These are phyloP conservation scores for Strix uralensis DNA, from an alignment of 2,113 vertebrate genomes.

Conservation along the genomic window DNA sequence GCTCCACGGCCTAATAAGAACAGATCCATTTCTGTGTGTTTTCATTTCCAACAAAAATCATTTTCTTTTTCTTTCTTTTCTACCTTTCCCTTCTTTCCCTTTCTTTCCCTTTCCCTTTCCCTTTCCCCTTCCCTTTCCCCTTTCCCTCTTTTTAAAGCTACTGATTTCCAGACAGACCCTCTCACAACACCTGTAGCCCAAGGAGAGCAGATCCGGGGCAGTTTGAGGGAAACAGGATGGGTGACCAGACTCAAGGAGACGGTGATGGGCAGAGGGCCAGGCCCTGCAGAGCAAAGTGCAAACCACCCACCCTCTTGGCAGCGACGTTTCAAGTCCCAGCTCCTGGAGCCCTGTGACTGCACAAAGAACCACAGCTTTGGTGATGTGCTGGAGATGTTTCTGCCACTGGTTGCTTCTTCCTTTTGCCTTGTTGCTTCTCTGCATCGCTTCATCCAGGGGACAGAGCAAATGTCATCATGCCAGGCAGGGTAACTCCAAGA, in stretches of 20 bases:
- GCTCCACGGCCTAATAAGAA: not conserved
- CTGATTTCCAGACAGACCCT: not conserved
- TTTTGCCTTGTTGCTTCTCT: not conserved
- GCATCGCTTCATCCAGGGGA: not conserved
- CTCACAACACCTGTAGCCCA: not conserved
- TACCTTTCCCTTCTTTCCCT: not conserved
- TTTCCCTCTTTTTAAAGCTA: not conserved
- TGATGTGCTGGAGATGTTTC: not conserved
- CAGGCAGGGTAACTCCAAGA: not conserved
- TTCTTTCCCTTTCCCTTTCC: not conserved
- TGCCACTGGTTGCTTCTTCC: not conserved
- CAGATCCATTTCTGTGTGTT: not conserved
- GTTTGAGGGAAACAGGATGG: not conserved
- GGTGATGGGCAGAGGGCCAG: not conserved
- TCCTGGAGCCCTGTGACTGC: not conserved
- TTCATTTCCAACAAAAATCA: not conserved
- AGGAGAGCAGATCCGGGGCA: too few relatives aligned
- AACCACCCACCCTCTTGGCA: not conserved
- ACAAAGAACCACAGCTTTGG: not conserved
- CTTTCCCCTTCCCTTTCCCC: too few relatives aligned
- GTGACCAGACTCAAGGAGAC: not conserved
- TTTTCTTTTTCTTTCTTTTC: not conserved
- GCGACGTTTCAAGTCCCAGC: not conserved
- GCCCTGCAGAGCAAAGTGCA: not conserved
- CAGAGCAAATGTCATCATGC: not conserved